Evolutionary conservation across 2,797 vertebrate genomes (phyloP), one percentile per base, ranked within the genome.

Genomic region (Adrianichthys oophorus): DNA sequence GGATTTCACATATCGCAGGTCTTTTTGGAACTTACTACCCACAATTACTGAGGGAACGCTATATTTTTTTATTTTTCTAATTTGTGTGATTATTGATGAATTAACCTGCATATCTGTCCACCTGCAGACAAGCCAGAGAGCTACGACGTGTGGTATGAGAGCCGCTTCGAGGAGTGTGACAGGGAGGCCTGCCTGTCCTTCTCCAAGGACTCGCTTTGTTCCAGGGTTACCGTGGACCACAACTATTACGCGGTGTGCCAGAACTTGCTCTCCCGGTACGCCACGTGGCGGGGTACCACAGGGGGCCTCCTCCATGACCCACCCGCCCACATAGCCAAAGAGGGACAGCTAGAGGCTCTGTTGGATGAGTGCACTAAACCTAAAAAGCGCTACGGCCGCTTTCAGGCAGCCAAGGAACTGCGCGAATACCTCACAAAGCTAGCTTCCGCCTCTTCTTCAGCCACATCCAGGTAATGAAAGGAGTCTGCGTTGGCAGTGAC

Each of bases 131-230:
- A 98, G 84, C 97, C 96, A 15, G 97, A 99, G 77, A 98, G 91
- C 88, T 98, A 94, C 74, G 97, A 99, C 48, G 92, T 95, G 15
- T 98, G 96, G 98, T 99, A 99, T 15, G 97, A 99, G 86, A 98
- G 96, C 91, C 96, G 94, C 40, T 98, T 97, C 41, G 97, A 99
- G 85, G 96, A 98, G 85, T 98, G 97, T 62, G 97, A 99, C 85
- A 93, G 97, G 70, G 98, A 99, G 87, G 97, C 97, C 78, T 99
- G 98, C 71, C 91, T 99, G 59, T 98, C 97, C n/a, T 99, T 98
- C 90, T 99, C 98, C 13, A 98, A 98, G 85, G 97, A 98, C 84
- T 94, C 95, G 17, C 94, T 99, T 26, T 99, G 98, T 72, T 93
- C 95, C 65, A 90, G 95, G 48, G 94, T 95, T 82, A 98, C 95